phyloP scores from a whole-genome alignment of 2,888 invertebrate species.

The Troides helena region DNA sequence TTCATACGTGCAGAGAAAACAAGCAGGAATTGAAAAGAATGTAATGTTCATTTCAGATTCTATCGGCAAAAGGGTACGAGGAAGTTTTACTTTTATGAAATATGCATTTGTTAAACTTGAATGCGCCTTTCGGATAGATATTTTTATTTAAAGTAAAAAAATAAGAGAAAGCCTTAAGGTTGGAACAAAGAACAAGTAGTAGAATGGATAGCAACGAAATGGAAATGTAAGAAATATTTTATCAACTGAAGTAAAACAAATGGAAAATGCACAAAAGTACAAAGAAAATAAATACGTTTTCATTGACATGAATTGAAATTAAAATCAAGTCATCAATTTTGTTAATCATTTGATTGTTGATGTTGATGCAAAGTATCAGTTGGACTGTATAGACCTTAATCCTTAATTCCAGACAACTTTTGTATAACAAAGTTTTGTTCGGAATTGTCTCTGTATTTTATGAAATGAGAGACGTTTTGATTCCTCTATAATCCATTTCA shows the following conservation, averaged over 20 bases:
- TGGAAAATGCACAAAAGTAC: not conserved
- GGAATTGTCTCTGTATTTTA: not conserved
- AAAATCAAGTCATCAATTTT: not conserved
- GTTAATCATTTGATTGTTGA: not conserved
- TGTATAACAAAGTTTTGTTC: not conserved
- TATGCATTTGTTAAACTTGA: not conserved
- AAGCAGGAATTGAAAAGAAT: conserved; percentile 11
- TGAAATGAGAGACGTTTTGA: not conserved
- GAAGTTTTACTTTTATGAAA: conserved; percentile 1
- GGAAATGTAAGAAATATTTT: not conserved
- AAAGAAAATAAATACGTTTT: not conserved
- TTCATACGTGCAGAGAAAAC: conserved; percentile 11
- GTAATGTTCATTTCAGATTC: conserved; percentile 17
- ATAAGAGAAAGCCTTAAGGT: not conserved
- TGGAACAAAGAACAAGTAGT: not conserved
- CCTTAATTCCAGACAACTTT: not conserved
- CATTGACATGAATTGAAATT: not conserved
- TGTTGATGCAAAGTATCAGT: not conserved
- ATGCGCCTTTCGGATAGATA: conserved; percentile 5
- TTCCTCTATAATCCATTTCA: not conserved
- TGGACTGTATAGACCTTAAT: not conserved
- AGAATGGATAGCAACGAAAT: not conserved
- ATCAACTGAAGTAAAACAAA: no score
- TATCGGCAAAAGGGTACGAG: conserved; percentile 4
- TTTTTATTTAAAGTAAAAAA: conserved; percentile 2